Conservation (phyloP, 2,888 invertebrate genomes). For the Heteromurus nitidus region DNA sequence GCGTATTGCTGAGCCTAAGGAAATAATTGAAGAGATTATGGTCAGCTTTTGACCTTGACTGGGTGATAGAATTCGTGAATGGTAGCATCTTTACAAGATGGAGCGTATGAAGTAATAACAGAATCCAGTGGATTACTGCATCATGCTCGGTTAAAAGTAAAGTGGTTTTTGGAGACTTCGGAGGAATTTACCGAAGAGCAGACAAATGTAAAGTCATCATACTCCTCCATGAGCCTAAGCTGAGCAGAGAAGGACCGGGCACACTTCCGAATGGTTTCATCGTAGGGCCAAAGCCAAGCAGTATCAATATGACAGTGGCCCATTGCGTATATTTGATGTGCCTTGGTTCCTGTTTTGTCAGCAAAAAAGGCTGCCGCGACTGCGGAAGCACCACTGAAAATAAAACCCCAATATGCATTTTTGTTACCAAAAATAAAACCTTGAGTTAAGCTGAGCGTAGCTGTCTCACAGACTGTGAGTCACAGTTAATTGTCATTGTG, state of each 20-base stretch:
- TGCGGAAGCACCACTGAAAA: conserved; percentile 74
- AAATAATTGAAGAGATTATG: no score
- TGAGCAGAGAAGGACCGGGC: conserved; percentile 77
- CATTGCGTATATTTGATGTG: conserved; percentile 76
- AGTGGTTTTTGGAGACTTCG: background rate
- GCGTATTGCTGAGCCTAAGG: conserved; percentile 77
- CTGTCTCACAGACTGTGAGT: no score
- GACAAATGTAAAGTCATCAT: conserved; percentile 76
- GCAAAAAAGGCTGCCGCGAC: conserved; percentile 74
- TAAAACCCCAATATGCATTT: no score
- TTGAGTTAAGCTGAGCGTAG: no score
- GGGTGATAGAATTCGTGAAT: no score
- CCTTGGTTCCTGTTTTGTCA: conserved; percentile 76
- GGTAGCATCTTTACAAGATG: no score
- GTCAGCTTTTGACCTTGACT: no score
- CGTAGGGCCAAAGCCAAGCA: conserved; percentile 78
- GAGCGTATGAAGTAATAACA: no score
- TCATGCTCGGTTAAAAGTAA: background rate
- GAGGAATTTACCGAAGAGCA: conserved; percentile 76
- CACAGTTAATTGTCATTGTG: no score
- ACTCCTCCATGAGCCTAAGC: conserved; percentile 76
- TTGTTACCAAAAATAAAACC: no score
- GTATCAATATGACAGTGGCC: conserved; percentile 78
- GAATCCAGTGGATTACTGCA: no score
- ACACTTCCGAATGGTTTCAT: conserved; percentile 77